Conservation (phyloP, 2,888 invertebrate species). For the Ophion costatus region DNA sequence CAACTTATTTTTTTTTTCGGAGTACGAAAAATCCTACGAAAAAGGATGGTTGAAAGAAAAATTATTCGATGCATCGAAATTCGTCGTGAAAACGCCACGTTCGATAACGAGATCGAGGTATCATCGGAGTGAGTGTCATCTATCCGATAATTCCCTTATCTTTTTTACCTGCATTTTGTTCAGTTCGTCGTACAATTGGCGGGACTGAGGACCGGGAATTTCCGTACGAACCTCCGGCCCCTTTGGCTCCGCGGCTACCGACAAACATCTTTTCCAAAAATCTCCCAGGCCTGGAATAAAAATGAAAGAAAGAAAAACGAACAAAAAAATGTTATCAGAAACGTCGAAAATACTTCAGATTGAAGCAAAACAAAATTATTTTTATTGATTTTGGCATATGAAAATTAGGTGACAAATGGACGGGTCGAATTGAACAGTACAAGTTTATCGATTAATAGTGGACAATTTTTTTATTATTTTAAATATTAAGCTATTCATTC, state of each 20-base stretch:
- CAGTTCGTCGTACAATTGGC: slow-evolving; percentile 76
- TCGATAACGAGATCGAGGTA: slow-evolving; percentile 15
- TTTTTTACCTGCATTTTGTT: slow-evolving; percentile 77
- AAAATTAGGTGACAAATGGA: too few species aligned
- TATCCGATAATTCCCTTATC: slow-evolving; percentile 4
- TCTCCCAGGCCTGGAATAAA: slow-evolving; percentile 61
- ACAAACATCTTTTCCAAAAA: slow-evolving; percentile 73
- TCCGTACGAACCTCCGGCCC: slow-evolving; percentile 77
- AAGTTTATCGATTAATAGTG: too few species aligned
- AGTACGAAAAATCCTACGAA: too few species aligned
- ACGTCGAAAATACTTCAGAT: not conserved
- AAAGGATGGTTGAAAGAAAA: too few species aligned
- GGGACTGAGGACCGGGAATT: slow-evolving; percentile 79
- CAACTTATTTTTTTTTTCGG: too few species aligned
- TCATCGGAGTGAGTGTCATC: not conserved
- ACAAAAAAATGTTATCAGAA: not conserved
- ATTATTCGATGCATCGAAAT: not conserved
- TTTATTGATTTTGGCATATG: too few species aligned
- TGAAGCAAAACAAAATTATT: not conserved
- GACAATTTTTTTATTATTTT: too few species aligned
- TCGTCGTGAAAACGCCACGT: not conserved
- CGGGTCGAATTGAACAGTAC: too few species aligned
- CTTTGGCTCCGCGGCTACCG: slow-evolving; percentile 76
- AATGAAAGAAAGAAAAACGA: slow-evolving; percentile 4
- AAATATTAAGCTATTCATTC: too few species aligned